A percentile compares a stretch with the other conserved stretches of the same genome.
Conservation (phyloP, 92 coral and sea anemone species). For the Desmophyllum pertusum region DNA sequence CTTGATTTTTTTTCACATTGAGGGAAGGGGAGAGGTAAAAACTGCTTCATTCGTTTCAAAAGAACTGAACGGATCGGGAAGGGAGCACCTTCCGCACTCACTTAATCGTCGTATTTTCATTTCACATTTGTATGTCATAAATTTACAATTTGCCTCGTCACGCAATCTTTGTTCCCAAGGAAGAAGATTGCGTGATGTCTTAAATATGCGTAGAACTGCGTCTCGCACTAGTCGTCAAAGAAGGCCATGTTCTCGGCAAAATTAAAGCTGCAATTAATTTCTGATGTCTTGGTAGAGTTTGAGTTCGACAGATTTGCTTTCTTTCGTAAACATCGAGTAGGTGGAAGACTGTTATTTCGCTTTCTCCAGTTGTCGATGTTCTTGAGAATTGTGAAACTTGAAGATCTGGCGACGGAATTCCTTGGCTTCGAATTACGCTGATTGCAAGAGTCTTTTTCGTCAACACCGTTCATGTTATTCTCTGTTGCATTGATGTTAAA, state of each 20-base stretch:
- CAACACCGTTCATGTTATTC: neutral
- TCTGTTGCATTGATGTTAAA: neutral
- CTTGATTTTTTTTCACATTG: too few species aligned
- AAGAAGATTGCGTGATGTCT: neutral
- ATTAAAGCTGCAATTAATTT: neutral
- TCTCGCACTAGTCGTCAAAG: neutral
- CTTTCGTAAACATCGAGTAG: slow-evolving; percentile 6
- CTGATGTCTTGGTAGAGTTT: neutral
- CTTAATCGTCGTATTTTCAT: too few species aligned
- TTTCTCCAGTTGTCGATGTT: slow-evolving; percentile 21
- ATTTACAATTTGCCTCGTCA: too few species aligned
- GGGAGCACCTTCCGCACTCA: too few species aligned
- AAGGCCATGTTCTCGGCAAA: slow-evolving; percentile 34
- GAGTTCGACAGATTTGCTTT: neutral
- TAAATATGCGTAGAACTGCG: neutral
- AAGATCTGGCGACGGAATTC: slow-evolving; percentile 1
- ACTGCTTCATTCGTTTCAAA: too few species aligned
- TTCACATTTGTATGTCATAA: too few species aligned
- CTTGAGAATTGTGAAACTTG: slow-evolving; percentile 18
- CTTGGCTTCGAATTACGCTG: slow-evolving; percentile 4
- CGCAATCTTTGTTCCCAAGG: neutral
- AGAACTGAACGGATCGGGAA: too few species aligned
- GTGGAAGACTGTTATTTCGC: slow-evolving; percentile 24
- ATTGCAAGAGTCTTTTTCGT: neutral
- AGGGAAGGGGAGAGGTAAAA: too few species aligned